Evolutionary conservation across 2,797 vertebrate genomes (phyloP).

Genomic region (Choloepus didactylus): DNA sequence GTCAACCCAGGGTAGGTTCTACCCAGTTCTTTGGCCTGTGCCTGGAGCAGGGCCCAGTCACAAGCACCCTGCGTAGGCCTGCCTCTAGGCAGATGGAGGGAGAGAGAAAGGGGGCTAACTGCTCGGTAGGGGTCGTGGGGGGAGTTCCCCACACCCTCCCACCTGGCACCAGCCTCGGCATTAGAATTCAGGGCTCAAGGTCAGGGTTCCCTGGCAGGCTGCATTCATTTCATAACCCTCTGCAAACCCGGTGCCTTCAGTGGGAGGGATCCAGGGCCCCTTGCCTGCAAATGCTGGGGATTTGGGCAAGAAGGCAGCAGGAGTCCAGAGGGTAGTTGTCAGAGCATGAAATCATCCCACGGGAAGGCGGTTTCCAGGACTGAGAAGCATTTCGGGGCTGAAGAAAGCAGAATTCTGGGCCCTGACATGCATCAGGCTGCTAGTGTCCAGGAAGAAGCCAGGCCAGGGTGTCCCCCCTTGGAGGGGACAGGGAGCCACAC

Average conservation of each 20-base stretch:
- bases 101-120: neutral
- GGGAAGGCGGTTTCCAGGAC: neutral
- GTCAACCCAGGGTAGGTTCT: neutral
- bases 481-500: neutral
- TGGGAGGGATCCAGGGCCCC: neutral
- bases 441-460: too few relatives aligned
- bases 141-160: neutral
- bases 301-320: neutral
- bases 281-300: accelerated
- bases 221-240: neutral
- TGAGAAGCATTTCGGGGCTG: neutral
- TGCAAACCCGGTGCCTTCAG: neutral
- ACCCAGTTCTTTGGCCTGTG: neutral
- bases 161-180: neutral
- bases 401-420: neutral
- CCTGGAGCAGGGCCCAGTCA: neutral
- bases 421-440: neutral
- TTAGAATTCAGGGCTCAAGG: neutral
- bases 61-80: neutral
- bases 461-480: neutral
- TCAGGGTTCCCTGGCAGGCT: neutral
- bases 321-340: neutral
- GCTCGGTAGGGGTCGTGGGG: neutral
- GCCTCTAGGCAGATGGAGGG: neutral
- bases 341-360: neutral